Base-by-base conservation (phyloP, 2,113 vertebrate species). In the Benitochromis conjunctus region DNA sequence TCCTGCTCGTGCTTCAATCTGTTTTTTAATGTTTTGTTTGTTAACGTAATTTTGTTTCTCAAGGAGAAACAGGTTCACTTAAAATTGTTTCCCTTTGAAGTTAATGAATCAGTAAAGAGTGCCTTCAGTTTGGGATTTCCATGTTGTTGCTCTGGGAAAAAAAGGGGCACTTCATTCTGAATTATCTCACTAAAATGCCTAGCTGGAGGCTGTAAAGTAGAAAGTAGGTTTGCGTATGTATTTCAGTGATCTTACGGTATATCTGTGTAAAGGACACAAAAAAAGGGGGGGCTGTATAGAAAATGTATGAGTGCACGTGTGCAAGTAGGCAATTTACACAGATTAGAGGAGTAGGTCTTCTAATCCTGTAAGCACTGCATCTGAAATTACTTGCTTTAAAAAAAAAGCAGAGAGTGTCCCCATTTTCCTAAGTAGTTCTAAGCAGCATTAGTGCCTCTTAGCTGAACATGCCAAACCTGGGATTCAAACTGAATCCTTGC, bases 391-490 rank as follows among this genome's bases (percentile, higher is more conserved):
- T 90, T 78, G 21, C 54, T 26, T 14, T 60, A 58, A 87, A 82
- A 64, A 64, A 82, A 87, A 90, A 89, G 84, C 48, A 21, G 57
- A 89, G 88, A 86, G 89, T 91, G 90, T 87, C 89, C 95, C 89
- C 82, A 87, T 94, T 94, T 93, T 93, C 88, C 82, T 92, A 93
- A 94, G 94, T 91, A 94, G 87, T 91, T 90, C 92, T 94, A 94
- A 94, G 94, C 86, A 91, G 94, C 90, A 94, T 95, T 94, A 95
- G 90, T 92, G 89, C 87, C 83, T 95, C 95, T 92, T 84, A 94
- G 92, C 93, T 92, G 92, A 95, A 93, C 91, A 93, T 81, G 88
- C 89, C 91, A 95, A 94, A 92, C 92, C 89, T 87, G 80, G 86
- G 91, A 94, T 92, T 94, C 92, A 88, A 66, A 83, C 86, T 62